Evolutionary conservation across 1,140 invertebrate species (phyloP), one percentile per base, ranked within the genome.

Genomic region (Chironomus tepperi): DNA sequence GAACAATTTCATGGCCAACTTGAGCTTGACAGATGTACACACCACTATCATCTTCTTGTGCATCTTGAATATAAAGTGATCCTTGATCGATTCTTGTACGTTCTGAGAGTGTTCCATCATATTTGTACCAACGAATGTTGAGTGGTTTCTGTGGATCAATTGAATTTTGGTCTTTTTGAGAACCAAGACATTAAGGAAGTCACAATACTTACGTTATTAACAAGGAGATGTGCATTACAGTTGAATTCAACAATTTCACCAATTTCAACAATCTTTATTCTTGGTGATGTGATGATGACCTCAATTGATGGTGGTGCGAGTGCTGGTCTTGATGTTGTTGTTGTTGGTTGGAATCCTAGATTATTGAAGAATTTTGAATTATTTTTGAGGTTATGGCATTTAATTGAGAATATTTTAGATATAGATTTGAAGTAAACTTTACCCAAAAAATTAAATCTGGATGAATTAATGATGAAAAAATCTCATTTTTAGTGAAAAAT

Each of bases 1-100:
- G 86, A 21, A 84, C 88, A 8, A 88, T 83, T 10, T 84, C 84
- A 0, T 85, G 80, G 15, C 89, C 91, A 80, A 95, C 91, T 75
- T 85, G 88, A 0, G 93, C 93, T 78, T 90, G 89, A 79, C 96
- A 98, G 70, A 94, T 87, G 81, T 97, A 98, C 24, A 88, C 86
- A 65, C 96, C 96, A 73, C 91, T 92, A 79, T 98, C 95, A 43
- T 90, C 88, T 1, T 89, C 85, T 80, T 88, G 88, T 0, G 95
- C 84, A 78, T 93, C 88, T 1, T 87, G 87, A 73, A 98, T 92
- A 7, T 90, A 81, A 0, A 98, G 83, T 0, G 90, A 78, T 42
- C 94, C 94, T 18, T 87, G 85, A 74, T 94, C 90, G 76, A 95
- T 88, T 6, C 89, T 84, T 0, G 88, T 86, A 77, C 89, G 85